Percentiles rank a stretch among this genome's conserved stretches.
Conservation (phyloP, 2,888 invertebrate genomes). For the Agriopis aurantiaria region DNA sequence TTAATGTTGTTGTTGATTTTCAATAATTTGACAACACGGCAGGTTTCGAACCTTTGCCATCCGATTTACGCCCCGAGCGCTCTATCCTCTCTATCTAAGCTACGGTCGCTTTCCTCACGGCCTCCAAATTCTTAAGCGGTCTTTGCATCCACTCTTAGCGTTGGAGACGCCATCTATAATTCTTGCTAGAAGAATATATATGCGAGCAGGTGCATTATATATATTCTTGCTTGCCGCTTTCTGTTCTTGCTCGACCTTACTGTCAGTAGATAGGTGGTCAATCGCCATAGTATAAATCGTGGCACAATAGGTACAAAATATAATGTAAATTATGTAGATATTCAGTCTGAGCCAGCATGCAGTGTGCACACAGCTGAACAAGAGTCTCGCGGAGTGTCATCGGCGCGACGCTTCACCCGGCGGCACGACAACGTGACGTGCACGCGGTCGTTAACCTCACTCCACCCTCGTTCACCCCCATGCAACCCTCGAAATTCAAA, state of each 20-base stretch:
- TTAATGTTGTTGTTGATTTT: no score
- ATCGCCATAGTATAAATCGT: neutral
- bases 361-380: constrained; percentile 27
- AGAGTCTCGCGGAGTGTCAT: constrained; percentile 25
- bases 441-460: constrained; percentile 67
- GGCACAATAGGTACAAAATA: neutral
- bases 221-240: no score
- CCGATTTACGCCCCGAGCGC: no score
- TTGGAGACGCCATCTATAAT: no score
- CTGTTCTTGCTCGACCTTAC: neutral
- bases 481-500: constrained; percentile 53
- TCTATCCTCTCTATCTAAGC: no score
- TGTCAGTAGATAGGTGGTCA: neutral
- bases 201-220: no score
- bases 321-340: neutral
- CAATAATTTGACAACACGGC: no score
- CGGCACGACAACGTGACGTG: constrained; percentile 52
- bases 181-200: no score
- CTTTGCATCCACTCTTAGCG: no score
- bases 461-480: constrained; percentile 56
- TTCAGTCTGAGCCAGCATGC: neutral
- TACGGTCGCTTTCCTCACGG: no score
- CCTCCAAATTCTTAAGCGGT: no score
- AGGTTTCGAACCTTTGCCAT: no score
- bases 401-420: constrained; percentile 29